These are phyloP conservation scores for Julus scanicus DNA, from an alignment of 2,888 invertebrate genomes.

Conservation along the genomic window DNA sequence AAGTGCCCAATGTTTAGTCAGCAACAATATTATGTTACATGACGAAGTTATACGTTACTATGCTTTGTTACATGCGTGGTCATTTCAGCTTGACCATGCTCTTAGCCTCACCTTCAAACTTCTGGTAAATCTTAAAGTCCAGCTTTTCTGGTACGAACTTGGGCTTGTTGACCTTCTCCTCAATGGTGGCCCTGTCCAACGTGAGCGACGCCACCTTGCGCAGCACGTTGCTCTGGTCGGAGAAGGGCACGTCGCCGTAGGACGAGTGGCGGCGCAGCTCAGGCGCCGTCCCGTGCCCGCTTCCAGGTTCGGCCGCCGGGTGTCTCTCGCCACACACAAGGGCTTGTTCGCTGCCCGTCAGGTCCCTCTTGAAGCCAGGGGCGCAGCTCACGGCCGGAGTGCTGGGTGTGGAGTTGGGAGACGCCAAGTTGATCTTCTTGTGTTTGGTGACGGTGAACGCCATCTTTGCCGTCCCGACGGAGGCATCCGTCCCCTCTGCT, in stretches of 20 bases:
- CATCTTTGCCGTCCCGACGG: neutral
- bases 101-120: constrained; percentile 83
- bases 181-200: constrained; percentile 76
- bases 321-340: neutral
- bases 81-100: neutral
- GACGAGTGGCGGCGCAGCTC: constrained; percentile 57
- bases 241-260: constrained; percentile 57
- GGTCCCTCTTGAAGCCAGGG: constrained; percentile 22
- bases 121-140: constrained; percentile 86
- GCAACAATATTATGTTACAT: too few species aligned
- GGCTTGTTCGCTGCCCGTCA: constrained; percentile 48
- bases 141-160: constrained; percentile 86
- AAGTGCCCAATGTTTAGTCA: too few species aligned
- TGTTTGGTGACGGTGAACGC: constrained; percentile 51
- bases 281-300: neutral
- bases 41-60: too few species aligned
- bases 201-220: constrained; percentile 87
- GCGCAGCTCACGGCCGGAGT: neutral
- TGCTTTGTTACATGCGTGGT: too few species aligned
- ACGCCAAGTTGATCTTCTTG: constrained; percentile 48
- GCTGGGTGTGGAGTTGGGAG: constrained; percentile 47
- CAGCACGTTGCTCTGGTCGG: constrained; percentile 72
- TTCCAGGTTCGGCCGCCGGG: neutral
- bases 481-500: neutral
- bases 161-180: constrained; percentile 76